Evolutionary conservation across 2,797 vertebrate species (phyloP), one percentile per base, ranked within the genome.

Genomic region (Rousettus madagascariensis): DNA sequence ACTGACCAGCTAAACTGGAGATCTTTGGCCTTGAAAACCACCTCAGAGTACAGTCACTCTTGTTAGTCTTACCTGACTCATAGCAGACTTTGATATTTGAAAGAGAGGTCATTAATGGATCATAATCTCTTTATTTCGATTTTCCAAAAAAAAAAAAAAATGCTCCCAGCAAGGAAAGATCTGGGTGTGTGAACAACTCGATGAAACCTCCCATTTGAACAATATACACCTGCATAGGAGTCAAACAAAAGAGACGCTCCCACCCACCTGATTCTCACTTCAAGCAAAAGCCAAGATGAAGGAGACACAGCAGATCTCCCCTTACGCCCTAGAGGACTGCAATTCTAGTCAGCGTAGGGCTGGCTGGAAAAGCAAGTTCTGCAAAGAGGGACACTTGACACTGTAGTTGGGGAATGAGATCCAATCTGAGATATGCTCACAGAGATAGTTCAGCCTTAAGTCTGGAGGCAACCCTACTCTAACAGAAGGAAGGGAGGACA

Each of bases 101-200:
- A 95, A 75, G 38, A n/a, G 26, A 96, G 82, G 41, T 65, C 59
- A 94, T 92, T 89, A 86, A 89, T 95, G 94, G 90, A 90, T 88
- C 92, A 53, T 90, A 66, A 96, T 91, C 94, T 96, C 95, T 94
- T 96, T 92, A 94, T 95, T 96, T 96, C 82, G 74, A 69, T 92
- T 96, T 96, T 95, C 57, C 65, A 74, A 86, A 94, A 38, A 38
- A 38, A n/a, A n/a, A n/a, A n/a, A 38, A 87, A 74, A 96, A 49
- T 8, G 38, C 94, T 89, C 78, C 78, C 30, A 95, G 97, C 95
- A 95, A 96, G 95, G 95, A 97, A 98, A 96, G 94, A 97, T 82
- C 94, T 95, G 95, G 90, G 96, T 65, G 94, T 97, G 94, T 86
- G 36, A 41, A 83, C 41, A 75, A 36, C 69, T 83, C 80, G 69